These are phyloP conservation scores for Hymenochirus boettgeri DNA, from an alignment of 2,113 vertebrate species.

Conservation along the genomic window DNA sequence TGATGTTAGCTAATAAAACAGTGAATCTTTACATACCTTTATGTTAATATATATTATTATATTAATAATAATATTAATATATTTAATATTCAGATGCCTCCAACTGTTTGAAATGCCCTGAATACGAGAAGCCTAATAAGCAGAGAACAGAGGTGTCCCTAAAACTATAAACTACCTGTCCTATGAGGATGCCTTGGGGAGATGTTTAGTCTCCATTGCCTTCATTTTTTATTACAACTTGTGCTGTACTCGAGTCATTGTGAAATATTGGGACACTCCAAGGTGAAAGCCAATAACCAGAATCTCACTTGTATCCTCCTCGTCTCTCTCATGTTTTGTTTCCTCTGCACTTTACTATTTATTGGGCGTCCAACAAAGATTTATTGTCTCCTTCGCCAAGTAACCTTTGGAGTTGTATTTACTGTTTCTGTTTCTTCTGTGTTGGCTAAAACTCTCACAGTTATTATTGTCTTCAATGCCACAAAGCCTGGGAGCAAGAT, in stretches of 20 bases:
- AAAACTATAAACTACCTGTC: conserved; percentile 68
- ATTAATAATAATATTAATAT: too few species aligned
- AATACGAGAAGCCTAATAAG: conserved; percentile 60
- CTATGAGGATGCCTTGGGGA: conserved; percentile 62
- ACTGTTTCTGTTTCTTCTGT: conserved; percentile 54
- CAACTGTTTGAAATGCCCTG: conserved; percentile 47
- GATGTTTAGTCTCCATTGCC: conserved; percentile 54
- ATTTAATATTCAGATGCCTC: conserved; percentile 42
- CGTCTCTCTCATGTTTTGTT: conserved; percentile 64
- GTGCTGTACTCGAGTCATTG: conserved; percentile 55
- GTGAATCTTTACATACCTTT: too few species aligned
- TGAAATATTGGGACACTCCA: conserved; percentile 54
- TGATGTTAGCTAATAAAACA: too few species aligned
- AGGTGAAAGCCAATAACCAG: conserved; percentile 67
- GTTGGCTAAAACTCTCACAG: conserved; percentile 63
- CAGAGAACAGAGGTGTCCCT: conserved; percentile 55
- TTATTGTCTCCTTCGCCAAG: conserved; percentile 46
- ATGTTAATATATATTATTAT: too few species aligned
- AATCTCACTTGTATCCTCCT: conserved; percentile 67
- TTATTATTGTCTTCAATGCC: conserved; percentile 63
- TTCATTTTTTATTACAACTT: conserved; percentile 57
- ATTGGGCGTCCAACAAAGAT: conserved; percentile 8
- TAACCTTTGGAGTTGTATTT: conserved; percentile 62
- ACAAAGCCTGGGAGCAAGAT: conserved; percentile 49
- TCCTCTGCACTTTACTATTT: conserved; percentile 54